A percentile compares a stretch with the other conserved stretches of the same genome.
Conservation (phyloP, 2,113 vertebrate species). For the Dipodomys spectabilis region DNA sequence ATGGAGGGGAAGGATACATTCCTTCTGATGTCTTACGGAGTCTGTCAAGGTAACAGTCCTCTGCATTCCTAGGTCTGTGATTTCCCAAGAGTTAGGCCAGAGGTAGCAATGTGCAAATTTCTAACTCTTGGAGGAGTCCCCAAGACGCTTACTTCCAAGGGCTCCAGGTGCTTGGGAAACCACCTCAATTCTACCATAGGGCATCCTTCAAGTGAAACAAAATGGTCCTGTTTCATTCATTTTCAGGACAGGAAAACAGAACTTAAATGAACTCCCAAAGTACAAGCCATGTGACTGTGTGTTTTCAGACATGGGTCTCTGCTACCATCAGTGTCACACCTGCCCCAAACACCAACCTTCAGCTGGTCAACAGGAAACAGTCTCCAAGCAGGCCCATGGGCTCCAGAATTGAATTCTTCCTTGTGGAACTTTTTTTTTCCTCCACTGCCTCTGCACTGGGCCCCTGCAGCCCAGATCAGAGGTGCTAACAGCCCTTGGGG, state of each 20-base stretch:
- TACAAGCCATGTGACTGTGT: background rate
- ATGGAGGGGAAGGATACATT: constrained; percentile 1
- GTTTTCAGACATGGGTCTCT: background rate
- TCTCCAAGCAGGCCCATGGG: accelerated
- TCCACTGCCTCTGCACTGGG: background rate
- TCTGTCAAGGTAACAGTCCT: background rate
- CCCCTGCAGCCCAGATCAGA: background rate
- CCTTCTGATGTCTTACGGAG: background rate
- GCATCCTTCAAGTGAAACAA: background rate
- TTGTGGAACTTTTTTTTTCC: background rate
- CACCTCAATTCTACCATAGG: background rate
- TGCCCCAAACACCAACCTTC: background rate
- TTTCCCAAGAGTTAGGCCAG: background rate
- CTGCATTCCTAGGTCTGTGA: background rate
- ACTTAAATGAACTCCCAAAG: background rate
- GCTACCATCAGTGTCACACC: too few species aligned
- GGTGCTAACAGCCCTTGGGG: constrained; percentile 56
- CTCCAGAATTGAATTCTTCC: background rate
- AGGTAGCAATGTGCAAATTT: constrained; percentile 14
- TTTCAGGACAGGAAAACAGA: background rate
- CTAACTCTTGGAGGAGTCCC: background rate
- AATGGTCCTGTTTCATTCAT: background rate
- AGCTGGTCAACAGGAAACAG: background rate
- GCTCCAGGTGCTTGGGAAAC: background rate
- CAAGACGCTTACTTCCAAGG: background rate